These are phyloP conservation scores for Rhadina sibilatrix DNA, from an alignment of 2,113 vertebrate genomes.

Conservation along the genomic window DNA sequence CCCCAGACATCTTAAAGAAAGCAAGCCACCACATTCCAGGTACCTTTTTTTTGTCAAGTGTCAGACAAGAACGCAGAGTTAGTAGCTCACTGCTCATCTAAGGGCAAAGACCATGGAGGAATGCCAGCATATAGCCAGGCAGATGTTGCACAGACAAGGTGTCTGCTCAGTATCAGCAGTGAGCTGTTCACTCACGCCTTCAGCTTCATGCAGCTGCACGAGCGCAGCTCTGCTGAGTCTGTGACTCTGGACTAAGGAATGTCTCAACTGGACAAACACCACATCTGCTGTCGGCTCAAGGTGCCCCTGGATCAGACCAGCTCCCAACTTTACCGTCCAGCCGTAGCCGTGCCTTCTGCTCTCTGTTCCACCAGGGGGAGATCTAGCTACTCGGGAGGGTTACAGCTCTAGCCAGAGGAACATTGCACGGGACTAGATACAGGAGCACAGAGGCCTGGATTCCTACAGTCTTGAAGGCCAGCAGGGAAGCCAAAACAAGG, in stretches of 20 bases:
- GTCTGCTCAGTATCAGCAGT: background rate
- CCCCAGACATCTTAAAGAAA: background rate
- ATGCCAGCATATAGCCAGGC: background rate
- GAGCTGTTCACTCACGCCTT: background rate
- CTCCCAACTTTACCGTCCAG: background rate
- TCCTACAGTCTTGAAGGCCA: background rate
- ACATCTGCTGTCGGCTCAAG: background rate
- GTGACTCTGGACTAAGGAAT: constrained; percentile 39
- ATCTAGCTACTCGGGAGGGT: background rate
- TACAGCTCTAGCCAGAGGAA: background rate
- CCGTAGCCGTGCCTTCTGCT: background rate
- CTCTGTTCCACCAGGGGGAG: constrained; percentile 41
- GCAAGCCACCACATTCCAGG: background rate
- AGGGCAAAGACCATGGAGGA: background rate
- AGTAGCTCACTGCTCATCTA: background rate
- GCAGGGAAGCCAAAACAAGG: background rate
- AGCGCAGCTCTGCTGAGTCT: background rate
- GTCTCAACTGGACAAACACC: background rate
- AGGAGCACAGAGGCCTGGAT: background rate
- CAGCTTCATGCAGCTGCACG: background rate
- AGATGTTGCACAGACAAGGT: background rate
- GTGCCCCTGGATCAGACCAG: background rate
- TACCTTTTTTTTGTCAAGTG: background rate
- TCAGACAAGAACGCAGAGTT: background rate
- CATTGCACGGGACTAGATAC: background rate